These are phyloP conservation scores for Drosophila nr. fundita DNA, from an alignment of 2,888 invertebrate species.

Conservation along the genomic window DNA sequence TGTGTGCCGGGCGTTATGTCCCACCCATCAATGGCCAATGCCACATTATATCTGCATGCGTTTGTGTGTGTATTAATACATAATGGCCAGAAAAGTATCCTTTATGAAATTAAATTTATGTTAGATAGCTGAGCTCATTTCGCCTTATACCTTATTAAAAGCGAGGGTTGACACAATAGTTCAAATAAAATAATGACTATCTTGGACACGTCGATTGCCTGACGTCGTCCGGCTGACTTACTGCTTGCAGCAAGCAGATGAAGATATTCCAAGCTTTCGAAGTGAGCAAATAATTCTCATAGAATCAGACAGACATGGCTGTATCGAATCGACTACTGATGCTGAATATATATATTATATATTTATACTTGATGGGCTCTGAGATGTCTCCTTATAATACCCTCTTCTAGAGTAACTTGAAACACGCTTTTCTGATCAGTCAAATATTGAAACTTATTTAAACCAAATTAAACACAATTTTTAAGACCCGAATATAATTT, in stretches of 20 bases:
- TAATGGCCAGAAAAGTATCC: constrained; percentile 70
- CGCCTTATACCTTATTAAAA: constrained; percentile 21
- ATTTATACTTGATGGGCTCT: not conserved
- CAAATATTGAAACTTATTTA: not conserved
- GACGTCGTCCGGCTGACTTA: not conserved
- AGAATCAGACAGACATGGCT: not conserved
- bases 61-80: constrained; percentile 43
- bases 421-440: not conserved
- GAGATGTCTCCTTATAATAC: not conserved
- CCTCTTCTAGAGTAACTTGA: not conserved
- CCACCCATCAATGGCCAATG: constrained; percentile 31
- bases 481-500: not conserved
- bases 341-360: not conserved
- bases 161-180: constrained; percentile 27
- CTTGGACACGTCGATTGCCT: not conserved
- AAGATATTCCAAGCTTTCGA: not conserved
- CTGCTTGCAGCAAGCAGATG: not conserved
- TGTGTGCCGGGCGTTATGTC: not conserved
- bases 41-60: constrained; percentile 33
- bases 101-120: constrained; percentile 76
- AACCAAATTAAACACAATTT: not conserved
- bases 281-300: not conserved
- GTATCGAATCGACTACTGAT: not conserved
- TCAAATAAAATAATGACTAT: no score
- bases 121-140: constrained; percentile 45